Evolutionary conservation across 2,888 invertebrate genomes (phyloP).

Genomic region (Flexamia atlantica): DNA sequence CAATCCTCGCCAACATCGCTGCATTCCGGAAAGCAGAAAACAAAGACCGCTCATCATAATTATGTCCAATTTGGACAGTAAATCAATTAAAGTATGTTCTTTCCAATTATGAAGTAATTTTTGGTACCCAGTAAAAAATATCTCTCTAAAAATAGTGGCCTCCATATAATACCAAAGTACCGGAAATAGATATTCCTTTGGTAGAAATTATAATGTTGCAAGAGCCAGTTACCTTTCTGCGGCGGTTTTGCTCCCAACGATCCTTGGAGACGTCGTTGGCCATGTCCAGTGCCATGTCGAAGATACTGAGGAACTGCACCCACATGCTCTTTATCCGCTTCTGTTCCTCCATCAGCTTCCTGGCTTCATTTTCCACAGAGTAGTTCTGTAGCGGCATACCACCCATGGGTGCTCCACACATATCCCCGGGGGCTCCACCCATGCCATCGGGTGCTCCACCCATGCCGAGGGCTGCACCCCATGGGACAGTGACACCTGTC

Average conservation of each 20-base stretch:
- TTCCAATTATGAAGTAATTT: too few species aligned
- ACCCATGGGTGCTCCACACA: neutral
- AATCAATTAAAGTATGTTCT: too few species aligned
- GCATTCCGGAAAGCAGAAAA: too few species aligned
- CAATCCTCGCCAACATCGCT: too few species aligned
- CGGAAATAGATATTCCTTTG: too few species aligned
- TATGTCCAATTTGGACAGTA: too few species aligned
- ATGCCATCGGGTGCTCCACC: neutral
- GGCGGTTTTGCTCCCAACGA: constrained; percentile 17
- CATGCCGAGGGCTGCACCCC: neutral
- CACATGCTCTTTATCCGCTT: constrained; percentile 21
- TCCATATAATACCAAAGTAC: too few species aligned
- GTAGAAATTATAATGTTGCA: too few species aligned
- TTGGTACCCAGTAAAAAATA: too few species aligned
- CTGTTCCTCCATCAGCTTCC: constrained; percentile 39
- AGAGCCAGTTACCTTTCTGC: constrained; percentile 29
- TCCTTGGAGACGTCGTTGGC: constrained; percentile 41
- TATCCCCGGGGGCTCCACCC: neutral
- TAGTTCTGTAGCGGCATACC: neutral
- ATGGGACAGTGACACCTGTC: constrained; percentile 23
- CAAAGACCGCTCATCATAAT: too few species aligned
- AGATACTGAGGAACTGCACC: constrained; percentile 51
- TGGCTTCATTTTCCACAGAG: constrained; percentile 7
- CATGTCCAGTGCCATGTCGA: constrained; percentile 44
- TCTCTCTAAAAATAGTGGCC: too few species aligned